Base-by-base conservation (phyloP, 2,888 invertebrate species). In the Trichogramma dendrolimi region DNA sequence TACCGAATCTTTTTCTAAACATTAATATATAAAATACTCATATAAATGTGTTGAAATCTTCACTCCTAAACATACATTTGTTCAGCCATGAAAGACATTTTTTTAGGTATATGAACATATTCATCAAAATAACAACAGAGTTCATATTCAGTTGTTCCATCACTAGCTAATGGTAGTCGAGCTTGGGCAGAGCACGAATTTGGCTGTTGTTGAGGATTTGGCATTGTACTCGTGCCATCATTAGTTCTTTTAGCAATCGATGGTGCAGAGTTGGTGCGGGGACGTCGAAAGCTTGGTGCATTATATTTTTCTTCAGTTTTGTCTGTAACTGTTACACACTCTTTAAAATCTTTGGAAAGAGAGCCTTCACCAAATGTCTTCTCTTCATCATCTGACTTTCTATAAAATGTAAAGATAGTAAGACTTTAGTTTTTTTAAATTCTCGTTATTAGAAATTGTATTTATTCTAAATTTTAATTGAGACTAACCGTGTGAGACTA, bases 11-110 rank as follows among this genome's bases (percentile, higher is more conserved):
- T 27, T 50, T 51, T 58, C 39, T 55, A 27, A 7, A 44, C 57
- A 58, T 57, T 58, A 58, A 51, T 42, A 58, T 58, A 58, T 60
- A 44, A 58, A 53, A 14, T 52, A 61, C 58, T 55, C 41, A 58
- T 7, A 49, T 14, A 5, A 38, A 38, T 7, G n/a, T 6, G 49
- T 49, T 7, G n/a, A 14, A 27, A 54, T 52, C 39, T 40, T 57
- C 49, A 48, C 57, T n/a, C 59, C 85, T 84, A 92, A 81, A 94
- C 95, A 79, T 96, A 96, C 96, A 96, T 96, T 94, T 95, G 95
- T 83, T 96, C 95, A 63, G 96, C 96, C 96, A 96, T 96, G 62
- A 90, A 87, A 54, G 95, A 95, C 96, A 96, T 96, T 80, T 96
- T 96, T 81, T 94, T 94, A 69, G 96, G 96, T 83, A 96, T 95